Conservation (phyloP, 2,113 vertebrate species). For the Paracanthobrama guichenoti region DNA sequence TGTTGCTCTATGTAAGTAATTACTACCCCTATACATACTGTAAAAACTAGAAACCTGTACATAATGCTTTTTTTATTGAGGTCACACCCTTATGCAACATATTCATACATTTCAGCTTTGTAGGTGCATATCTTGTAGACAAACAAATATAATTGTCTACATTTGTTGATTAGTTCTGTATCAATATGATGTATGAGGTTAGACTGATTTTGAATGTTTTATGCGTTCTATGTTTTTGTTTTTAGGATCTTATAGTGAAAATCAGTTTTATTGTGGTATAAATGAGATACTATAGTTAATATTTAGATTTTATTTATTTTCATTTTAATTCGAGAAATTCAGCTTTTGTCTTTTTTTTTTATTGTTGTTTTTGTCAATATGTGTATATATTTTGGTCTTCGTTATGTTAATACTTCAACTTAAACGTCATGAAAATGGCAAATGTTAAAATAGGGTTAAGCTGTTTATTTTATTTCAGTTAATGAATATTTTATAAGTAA, state of each 20-base stretch:
- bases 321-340: neutral
- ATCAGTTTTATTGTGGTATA: neutral
- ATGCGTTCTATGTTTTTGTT: too few species aligned
- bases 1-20: constrained; percentile 65
- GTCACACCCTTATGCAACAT: neutral
- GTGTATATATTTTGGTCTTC: neutral
- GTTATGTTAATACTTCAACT: neutral
- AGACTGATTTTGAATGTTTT: neutral
- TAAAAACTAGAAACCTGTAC: neutral
- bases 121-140: neutral
- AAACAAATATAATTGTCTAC: neutral
- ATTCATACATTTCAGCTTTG: neutral
- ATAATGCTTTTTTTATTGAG: neutral
- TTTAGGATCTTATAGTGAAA: neutral
- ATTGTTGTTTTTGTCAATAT: neutral
- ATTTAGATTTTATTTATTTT: neutral
- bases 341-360: neutral
- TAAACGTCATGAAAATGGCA: neutral
- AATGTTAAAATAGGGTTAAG: neutral
- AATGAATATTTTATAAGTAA: neutral
- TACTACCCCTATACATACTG: neutral
- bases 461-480: neutral
- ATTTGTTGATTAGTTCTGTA: neutral
- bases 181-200: neutral
- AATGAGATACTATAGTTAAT: neutral